Evolutionary conservation across 2,113 vertebrate species (phyloP), one percentile per base, ranked within the genome.

Genomic region (Gorsachius goisagi): DNA sequence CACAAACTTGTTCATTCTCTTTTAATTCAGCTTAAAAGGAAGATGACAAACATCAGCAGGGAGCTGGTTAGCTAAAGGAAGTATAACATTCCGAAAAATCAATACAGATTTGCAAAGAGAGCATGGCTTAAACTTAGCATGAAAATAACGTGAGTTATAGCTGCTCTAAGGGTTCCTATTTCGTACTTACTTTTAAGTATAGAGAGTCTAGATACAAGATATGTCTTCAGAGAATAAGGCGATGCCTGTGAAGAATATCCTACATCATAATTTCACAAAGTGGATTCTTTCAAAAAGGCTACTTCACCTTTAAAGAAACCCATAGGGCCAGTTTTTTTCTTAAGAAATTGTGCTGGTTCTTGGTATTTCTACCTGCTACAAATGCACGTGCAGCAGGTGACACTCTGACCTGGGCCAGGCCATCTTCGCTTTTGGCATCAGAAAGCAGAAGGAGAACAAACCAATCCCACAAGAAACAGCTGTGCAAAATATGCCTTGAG

Each of bases 41-140:
- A 94, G 93, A 55, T 96, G 96, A 96, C 93, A 96, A 97, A 95
- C 89, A 95, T 85, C 95, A 93, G 64, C 87, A 92, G 93, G 92
- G 67, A 97, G 85, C 93, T 91, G 73, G 92, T 96, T 86, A 87
- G 94, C 85, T 91, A 90, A 94, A 49, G 33, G n/a, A 93, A 89
- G 71, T 96, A 84, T 95, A 96, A 95, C 88, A 90, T 95, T 81
- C 93, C 89, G 67, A 93, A 95, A 96, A 97, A 97, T 96, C 97
- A 96, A 96, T 95, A 96, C 35, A 68, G 91, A 95, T 93, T 96
- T 97, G 91, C 96, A 97, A 97, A 95, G 86, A 90, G 10, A 88
- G 27, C 2, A 2, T 83, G 88, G 66, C 76, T 47, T 68, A 95
- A 96, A 94, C 20, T 96, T 60, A 86, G 72, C 78, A 72, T 45